These are phyloP conservation scores for Phymastichus coffea DNA, from an alignment of 1,140 invertebrate genomes.

Conservation along the genomic window DNA sequence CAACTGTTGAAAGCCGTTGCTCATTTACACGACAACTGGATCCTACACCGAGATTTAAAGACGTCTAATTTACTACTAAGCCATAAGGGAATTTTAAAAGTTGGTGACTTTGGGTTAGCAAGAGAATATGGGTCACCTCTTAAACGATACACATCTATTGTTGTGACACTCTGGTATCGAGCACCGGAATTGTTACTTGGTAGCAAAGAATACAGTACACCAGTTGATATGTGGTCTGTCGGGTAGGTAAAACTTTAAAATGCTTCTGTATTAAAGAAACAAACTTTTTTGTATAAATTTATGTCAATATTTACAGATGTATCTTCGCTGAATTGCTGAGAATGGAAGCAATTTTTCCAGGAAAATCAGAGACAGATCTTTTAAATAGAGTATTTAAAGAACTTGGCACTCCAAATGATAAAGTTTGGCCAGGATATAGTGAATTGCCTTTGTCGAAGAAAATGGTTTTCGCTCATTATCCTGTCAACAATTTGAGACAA, in stretches of 20 bases:
- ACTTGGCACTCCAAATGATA: conserved; percentile 92
- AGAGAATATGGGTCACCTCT: conserved; percentile 97
- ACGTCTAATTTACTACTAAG: conserved; percentile 97
- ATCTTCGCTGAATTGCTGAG: conserved; percentile 96
- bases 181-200: conserved; percentile 89
- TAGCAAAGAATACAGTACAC: conserved; percentile 90
- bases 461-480: conserved; percentile 87
- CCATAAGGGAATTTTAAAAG: conserved; percentile 87
- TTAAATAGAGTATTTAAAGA: conserved; percentile 95
- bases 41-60: conserved; percentile 96
- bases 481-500: conserved; percentile 79
- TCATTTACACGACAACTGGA: conserved; percentile 99
- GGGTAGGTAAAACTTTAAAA: conserved; percentile 60
- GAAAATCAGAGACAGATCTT: conserved; percentile 94
- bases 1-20: conserved; percentile 86
- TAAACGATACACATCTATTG: conserved; percentile 93
- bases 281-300: background rate
- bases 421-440: conserved; percentile 90
- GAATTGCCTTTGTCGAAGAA: conserved; percentile 88
- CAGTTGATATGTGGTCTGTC: conserved; percentile 98
- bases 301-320: conserved; percentile 60
- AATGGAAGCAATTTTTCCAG: conserved; percentile 94
- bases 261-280: background rate
- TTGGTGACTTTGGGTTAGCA: conserved; percentile 97
- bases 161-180: conserved; percentile 97